Evolutionary conservation across 2,797 vertebrate species (phyloP).

Genomic region (Prunella strophiata): DNA sequence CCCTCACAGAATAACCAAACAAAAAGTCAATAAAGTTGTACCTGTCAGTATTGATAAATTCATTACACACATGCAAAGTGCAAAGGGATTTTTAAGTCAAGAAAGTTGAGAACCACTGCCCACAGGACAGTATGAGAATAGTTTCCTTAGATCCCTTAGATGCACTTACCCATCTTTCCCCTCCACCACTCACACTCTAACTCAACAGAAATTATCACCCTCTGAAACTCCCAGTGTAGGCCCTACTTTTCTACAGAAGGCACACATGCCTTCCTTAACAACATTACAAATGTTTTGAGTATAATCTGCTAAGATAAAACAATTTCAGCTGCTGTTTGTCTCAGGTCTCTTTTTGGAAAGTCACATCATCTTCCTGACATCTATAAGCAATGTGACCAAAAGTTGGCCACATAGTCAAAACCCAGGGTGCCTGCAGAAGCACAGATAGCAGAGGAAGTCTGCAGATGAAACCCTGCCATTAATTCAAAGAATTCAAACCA

Average conservation of each 20-base stretch:
- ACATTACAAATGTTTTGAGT: not conserved
- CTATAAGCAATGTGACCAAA: not conserved
- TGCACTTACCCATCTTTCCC: not conserved
- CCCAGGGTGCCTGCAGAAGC: not conserved
- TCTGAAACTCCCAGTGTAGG: not conserved
- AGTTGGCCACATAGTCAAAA: not conserved
- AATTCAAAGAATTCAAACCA: not conserved
- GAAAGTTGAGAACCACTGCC: not conserved
- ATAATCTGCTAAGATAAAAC: not conserved
- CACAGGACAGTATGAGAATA: not conserved
- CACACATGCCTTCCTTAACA: not conserved
- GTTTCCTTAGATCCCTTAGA: not conserved
- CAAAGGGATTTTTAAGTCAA: not conserved
- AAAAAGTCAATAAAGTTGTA: not conserved
- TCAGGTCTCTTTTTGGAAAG: not conserved
- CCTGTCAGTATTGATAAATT: not conserved
- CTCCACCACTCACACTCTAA: not conserved
- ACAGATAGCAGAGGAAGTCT: rapidly evolving
- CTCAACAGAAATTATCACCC: not conserved
- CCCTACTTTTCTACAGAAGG: not conserved
- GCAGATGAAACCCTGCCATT: not conserved
- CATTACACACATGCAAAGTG: not conserved
- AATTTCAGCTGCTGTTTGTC: not conserved
- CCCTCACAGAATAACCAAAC: not conserved
- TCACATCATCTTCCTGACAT: not conserved